A percentile compares a stretch with the other conserved stretches of the same genome.
Evolutionary conservation across 2,113 vertebrate species (phyloP).

Genomic region (Chroicocephalus ridibundus): DNA sequence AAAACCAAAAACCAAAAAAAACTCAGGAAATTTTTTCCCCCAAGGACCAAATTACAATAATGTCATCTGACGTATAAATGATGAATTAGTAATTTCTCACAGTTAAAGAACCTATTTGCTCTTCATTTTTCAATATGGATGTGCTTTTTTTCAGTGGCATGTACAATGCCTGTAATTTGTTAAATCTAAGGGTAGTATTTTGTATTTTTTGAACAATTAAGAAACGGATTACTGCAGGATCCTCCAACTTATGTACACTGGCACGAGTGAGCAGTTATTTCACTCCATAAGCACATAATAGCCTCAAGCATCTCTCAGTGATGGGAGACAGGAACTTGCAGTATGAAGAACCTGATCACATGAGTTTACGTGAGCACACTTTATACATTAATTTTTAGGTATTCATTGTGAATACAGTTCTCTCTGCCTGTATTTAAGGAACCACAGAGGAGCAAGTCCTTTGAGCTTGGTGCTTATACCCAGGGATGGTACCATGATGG

Average conservation of each 20-base stretch:
- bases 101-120: neutral
- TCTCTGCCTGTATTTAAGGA: neutral
- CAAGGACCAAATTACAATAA: neutral
- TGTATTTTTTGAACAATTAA: neutral
- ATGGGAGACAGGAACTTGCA: neutral
- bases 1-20: neutral
- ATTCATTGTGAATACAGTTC: neutral
- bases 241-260: neutral
- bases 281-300: neutral
- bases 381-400: neutral
- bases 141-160: neutral
- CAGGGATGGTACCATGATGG: neutral
- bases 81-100: neutral
- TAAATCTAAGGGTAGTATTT: neutral
- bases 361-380: neutral
- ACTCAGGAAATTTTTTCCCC: neutral
- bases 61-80: neutral
- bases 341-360: neutral
- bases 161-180: neutral
- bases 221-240: neutral
- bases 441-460: neutral
- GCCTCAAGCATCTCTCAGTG: neutral
- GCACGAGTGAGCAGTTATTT: neutral
- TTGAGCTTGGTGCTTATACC: neutral
- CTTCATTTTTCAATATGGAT: neutral